Conservation (phyloP, 2,113 vertebrate species). For the Cyanocitta stelleri region DNA sequence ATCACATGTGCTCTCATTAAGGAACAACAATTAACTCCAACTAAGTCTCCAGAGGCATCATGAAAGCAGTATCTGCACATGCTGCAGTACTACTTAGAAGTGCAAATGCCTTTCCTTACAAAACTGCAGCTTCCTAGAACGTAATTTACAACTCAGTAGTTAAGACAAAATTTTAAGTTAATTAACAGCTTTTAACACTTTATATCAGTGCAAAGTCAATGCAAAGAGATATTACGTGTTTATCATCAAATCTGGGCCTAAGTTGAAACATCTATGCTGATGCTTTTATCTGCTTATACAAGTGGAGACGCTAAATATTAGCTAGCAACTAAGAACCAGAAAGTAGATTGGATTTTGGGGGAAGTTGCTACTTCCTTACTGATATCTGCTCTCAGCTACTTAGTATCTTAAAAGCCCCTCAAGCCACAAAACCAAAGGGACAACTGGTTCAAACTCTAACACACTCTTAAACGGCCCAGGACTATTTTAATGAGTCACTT, state of each 20-base stretch:
- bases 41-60: not conserved
- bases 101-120: not conserved
- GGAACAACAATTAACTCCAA: not conserved
- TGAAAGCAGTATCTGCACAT: not conserved
- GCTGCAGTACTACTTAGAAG: not conserved
- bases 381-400: not conserved
- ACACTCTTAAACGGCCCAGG: not conserved
- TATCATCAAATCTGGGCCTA: not conserved
- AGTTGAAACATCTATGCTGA: not conserved
- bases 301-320: not conserved
- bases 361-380: not conserved
- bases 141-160: not conserved
- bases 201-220: not conserved
- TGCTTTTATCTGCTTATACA: not conserved
- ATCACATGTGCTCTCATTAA: not conserved
- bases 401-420: not conserved
- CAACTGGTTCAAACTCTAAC: not conserved
- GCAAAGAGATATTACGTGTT: not conserved
- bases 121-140: not conserved
- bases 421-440: not conserved
- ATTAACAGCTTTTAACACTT: not conserved
- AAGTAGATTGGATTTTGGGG: fast-evolving
- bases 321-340: not conserved
- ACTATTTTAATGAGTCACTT: not conserved
- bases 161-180: not conserved